Evolutionary conservation across 1,140 invertebrate genomes (phyloP).

Genomic region (Pristionchus pacificus): DNA sequence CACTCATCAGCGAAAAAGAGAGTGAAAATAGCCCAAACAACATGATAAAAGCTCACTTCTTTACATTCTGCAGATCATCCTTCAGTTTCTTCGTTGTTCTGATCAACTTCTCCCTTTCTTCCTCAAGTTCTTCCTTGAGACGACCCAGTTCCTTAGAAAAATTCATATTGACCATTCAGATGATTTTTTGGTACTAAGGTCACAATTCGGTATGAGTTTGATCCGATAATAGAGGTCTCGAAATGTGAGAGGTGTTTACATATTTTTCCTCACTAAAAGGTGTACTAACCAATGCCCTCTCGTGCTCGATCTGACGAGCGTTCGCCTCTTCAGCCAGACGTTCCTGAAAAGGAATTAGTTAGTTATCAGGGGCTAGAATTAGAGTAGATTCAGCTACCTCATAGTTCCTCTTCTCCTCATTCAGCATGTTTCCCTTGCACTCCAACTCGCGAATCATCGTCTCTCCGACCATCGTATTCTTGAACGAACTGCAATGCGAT

Average conservation of each 20-base stretch:
- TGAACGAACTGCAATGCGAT: slow-evolving; percentile 60
- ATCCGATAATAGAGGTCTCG: too few relatives aligned
- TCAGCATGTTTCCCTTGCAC: slow-evolving; percentile 59
- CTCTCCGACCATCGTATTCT: slow-evolving; percentile 59
- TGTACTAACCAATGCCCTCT: slow-evolving; percentile 43
- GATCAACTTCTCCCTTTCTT: slow-evolving; percentile 39
- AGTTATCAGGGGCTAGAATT: too few relatives aligned
- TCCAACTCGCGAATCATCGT: slow-evolving; percentile 60
- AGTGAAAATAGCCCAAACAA: too few relatives aligned
- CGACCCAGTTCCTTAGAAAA: slow-evolving; percentile 29
- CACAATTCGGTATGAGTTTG: too few relatives aligned
- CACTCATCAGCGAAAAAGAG: too few relatives aligned
- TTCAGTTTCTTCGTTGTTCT: slow-evolving; percentile 39
- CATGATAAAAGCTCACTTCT: slow-evolving; percentile 32
- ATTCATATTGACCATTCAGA: too few relatives aligned
- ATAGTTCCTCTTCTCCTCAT: slow-evolving; percentile 61
- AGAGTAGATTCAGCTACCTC: slow-evolving; percentile 17
- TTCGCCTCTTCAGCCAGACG: slow-evolving; percentile 46
- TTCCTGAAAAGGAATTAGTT: too few relatives aligned
- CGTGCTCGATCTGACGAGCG: slow-evolving; percentile 47
- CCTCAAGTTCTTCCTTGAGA: slow-evolving; percentile 38
- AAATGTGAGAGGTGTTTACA: too few relatives aligned
- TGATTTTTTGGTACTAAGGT: too few relatives aligned
- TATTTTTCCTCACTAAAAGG: too few relatives aligned
- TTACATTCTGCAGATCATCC: slow-evolving; percentile 41